phyloP scores from a whole-genome alignment of 2,113 vertebrate species.

The Litocranius walleri region DNA sequence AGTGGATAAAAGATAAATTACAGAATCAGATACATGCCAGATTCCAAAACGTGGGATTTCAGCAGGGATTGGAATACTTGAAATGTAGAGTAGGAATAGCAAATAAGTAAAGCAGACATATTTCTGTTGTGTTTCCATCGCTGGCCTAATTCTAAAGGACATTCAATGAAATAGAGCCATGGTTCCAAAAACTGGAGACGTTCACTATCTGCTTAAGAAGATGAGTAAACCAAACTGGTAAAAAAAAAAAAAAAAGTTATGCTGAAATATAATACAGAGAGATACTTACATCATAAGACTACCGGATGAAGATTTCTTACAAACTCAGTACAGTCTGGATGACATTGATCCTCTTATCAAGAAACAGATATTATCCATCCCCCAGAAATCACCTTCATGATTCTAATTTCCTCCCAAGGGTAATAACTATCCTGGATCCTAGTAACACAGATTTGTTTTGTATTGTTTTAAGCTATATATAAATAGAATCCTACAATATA shows the following conservation, averaged over 20 bases:
- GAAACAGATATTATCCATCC: background rate
- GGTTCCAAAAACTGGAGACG: background rate
- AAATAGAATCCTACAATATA: background rate
- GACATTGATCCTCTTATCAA: background rate
- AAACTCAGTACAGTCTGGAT: background rate
- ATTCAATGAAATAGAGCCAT: background rate
- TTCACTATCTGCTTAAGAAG: background rate
- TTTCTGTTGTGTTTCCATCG: background rate
- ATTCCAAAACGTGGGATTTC: background rate
- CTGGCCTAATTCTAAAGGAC: background rate
- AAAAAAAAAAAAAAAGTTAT: background rate
- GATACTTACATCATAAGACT: background rate
- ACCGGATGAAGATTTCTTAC: background rate
- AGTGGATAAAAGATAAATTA: background rate
- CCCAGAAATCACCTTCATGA: background rate
- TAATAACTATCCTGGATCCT: background rate
- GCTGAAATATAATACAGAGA: background rate
- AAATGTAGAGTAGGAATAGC: background rate
- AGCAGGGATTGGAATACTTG: background rate
- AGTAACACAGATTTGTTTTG: background rate
- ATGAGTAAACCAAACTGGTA: background rate
- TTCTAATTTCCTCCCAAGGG: background rate
- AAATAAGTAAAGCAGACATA: background rate
- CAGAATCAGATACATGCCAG: background rate
- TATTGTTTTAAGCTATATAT: background rate